Evolutionary conservation across 2,113 vertebrate species (phyloP), one percentile per base, ranked within the genome.

Genomic region (Corynorhinus townsendii): DNA sequence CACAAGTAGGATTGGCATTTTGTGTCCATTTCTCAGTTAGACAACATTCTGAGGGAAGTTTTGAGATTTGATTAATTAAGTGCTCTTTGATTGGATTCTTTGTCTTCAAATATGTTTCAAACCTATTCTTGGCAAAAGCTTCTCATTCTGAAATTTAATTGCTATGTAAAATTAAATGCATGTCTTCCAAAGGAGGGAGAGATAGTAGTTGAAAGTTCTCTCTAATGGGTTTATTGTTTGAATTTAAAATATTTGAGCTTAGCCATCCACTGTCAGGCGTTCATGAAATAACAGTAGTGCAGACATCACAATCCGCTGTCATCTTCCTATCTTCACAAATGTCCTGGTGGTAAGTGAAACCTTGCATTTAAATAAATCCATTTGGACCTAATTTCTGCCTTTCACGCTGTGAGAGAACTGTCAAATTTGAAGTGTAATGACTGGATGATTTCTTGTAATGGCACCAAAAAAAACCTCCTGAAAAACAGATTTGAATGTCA

Each of bases 311-410:
- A 66, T 90, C 87, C 94, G 54, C 97, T 96, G 91, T 97, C 96
- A 93, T 97, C 93, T 96, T 68, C 94, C 96, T 77, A 8, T 93
- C 89, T 76, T 96, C 92, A 95, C 49, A 96, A 86, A 90, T 95
- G 87, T 91, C 97, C 95, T 91, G 83, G 72, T 97, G 82, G 87
- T 97, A 96, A 97, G 87, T 66, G 96, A 98, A 97, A 94, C 91
- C 90, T 91, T 93, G 84, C 5, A 40, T 98, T 98, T 98, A 95
- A 98, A 98, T 97, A 98, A 98, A 98, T 97, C 97, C 97, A 95
- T 97, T 98, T 98, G 95, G 86, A 93, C 97, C 96, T 97, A 97
- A 98, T 98, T 98, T 97, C 43, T 96, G 56, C 52, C 86, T 98
- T 98, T 97, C 84, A 84, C 1, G 81, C 96, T 8, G 59, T 90